Percentiles rank a stretch among this genome's conserved stretches.
Evolutionary conservation across 2,797 vertebrate genomes (phyloP).

Genomic region (Anas bernieri): DNA sequence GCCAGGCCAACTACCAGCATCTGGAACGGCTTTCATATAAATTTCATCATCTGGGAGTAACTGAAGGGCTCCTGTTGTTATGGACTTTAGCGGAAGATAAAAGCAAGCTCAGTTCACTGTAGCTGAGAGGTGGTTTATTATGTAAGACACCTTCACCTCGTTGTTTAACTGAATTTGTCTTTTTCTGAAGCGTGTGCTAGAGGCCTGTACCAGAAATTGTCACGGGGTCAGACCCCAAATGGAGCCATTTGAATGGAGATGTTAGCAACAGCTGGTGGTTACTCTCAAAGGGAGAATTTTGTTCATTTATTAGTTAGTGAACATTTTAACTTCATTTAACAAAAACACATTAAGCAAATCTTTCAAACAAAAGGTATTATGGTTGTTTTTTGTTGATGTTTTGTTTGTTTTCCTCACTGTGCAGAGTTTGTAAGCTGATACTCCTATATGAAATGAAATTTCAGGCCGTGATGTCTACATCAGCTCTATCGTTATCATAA

Average conservation of each 20-base stretch:
- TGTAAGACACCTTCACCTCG: not conserved
- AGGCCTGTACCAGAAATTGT: not conserved
- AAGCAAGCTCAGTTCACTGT: not conserved
- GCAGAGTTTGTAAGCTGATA: not conserved
- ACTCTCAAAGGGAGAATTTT: not conserved
- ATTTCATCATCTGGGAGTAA: not conserved
- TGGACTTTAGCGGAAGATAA: not conserved
- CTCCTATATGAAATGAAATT: not conserved
- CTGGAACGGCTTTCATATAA: not conserved
- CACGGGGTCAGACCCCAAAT: not conserved
- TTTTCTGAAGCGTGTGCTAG: not conserved
- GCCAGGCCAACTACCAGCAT: not conserved
- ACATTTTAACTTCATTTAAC: slow-evolving; percentile 6
- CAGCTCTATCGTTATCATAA: not conserved
- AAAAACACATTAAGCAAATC: not conserved
- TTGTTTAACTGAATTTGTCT: not conserved
- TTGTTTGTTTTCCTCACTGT: not conserved
- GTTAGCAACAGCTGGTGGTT: not conserved
- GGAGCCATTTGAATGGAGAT: not conserved
- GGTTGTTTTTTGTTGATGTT: too few relatives aligned
- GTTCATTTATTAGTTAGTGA: not conserved
- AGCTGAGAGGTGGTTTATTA: not conserved
- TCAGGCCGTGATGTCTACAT: not conserved
- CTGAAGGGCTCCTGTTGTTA: not conserved
- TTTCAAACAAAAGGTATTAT: not conserved